Percentiles rank a stretch among this genome's conserved stretches.
These are phyloP conservation scores for Pogonognathellus flavescens DNA, from an alignment of 1,140 invertebrate genomes.

Conservation along the genomic window DNA sequence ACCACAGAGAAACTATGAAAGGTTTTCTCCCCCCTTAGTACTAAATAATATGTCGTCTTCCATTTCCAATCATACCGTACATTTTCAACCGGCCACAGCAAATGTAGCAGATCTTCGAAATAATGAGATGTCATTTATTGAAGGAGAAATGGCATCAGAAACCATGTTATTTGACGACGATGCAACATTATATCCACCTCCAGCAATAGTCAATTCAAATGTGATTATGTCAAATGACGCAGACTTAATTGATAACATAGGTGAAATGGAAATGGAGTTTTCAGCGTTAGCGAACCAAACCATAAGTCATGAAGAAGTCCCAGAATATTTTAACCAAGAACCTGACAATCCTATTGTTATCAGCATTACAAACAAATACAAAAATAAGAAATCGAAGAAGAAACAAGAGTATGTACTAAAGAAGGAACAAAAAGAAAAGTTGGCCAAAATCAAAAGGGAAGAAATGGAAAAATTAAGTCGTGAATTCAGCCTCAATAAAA, in stretches of 20 bases:
- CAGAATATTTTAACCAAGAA: background rate
- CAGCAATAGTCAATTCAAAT: slow-evolving; percentile 74
- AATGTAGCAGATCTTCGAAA: background rate
- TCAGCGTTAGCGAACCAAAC: background rate
- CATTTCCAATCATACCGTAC: background rate
- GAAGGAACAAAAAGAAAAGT: slow-evolving; percentile 67
- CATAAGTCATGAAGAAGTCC: background rate
- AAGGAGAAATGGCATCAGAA: background rate
- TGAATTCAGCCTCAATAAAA: slow-evolving; percentile 67
- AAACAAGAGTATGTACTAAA: slow-evolving; percentile 67
- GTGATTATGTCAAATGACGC: slow-evolving; percentile 70
- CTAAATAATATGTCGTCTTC: background rate
- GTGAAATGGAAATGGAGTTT: slow-evolving; percentile 60
- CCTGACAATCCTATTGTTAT: background rate
- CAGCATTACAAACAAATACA: background rate
- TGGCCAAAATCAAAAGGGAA: slow-evolving; percentile 67
- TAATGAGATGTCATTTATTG: background rate
- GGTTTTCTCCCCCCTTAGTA: background rate
- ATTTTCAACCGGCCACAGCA: background rate
- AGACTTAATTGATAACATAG: slow-evolving; percentile 69
- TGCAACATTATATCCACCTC: slow-evolving; percentile 64
- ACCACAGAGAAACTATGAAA: slow-evolving; percentile 9
- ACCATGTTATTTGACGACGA: background rate
- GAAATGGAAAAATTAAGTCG: slow-evolving; percentile 70
- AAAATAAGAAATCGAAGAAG: slow-evolving; percentile 31